Evolutionary conservation across 2,797 vertebrate genomes (phyloP).

Genomic region (Hozukius guyotensis): DNA sequence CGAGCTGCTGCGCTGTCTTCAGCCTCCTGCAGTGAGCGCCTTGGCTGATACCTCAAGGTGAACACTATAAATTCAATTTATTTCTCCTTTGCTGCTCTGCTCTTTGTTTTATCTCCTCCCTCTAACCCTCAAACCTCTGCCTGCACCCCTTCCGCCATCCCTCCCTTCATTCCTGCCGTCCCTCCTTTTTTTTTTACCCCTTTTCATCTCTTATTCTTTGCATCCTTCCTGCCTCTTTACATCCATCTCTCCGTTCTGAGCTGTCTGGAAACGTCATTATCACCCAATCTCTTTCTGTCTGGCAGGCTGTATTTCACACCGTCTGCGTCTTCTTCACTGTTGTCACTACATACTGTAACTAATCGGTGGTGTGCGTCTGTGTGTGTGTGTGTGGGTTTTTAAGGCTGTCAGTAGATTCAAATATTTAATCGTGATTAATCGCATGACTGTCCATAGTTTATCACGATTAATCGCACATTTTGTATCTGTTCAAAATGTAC

Average conservation of each 20-base stretch:
- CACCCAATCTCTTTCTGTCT: conserved; percentile 34
- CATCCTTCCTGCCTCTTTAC: conserved; percentile 4
- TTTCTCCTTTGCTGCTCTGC: conserved; percentile 67
- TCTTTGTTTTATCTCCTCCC: conserved; percentile 62
- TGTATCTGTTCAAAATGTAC: too few species aligned
- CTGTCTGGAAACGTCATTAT: conserved; percentile 58
- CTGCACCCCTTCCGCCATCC: conserved; percentile 27
- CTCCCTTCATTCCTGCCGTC: conserved; percentile 41
- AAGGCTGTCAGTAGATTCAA: too few species aligned
- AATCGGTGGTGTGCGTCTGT: conserved; percentile 31
- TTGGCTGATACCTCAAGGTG: conserved; percentile 74
- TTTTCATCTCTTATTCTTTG: conserved; percentile 8
- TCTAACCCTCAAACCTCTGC: conserved; percentile 35
- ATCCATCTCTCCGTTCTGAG: conserved; percentile 8
- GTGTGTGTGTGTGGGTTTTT: conserved; percentile 17
- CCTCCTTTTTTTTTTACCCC: not conserved
- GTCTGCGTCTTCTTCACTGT: conserved; percentile 12
- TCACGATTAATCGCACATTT: rapidly evolving
- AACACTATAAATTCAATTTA: conserved; percentile 75
- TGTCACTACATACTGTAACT: conserved; percentile 47
- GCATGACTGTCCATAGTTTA: not conserved
- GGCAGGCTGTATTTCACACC: conserved; percentile 35
- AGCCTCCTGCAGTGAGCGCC: conserved; percentile 52
- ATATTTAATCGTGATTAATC: too few species aligned
- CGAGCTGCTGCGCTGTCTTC: conserved; percentile 27